These are phyloP conservation scores for Lasioglossum oenotherae DNA, from an alignment of 2,888 invertebrate species.

Conservation along the genomic window DNA sequence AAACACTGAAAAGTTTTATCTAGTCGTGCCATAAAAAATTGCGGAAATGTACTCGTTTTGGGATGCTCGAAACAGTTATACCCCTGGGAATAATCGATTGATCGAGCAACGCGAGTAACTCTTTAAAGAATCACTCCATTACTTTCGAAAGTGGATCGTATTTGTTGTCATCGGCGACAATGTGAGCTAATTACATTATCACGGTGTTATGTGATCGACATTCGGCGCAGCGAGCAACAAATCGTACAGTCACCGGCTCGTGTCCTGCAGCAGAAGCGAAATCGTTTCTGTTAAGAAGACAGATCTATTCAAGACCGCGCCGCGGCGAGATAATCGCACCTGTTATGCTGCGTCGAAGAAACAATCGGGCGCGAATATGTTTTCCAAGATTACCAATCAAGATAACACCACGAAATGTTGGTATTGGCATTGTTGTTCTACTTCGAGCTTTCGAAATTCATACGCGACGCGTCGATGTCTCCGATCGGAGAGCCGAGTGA, in stretches of 20 bases:
- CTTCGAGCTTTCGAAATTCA: slow-evolving; percentile 40
- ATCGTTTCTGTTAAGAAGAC: slow-evolving; percentile 47
- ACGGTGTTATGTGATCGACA: slow-evolving; percentile 53
- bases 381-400: slow-evolving; percentile 58
- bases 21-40: neutral
- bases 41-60: neutral
- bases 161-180: slow-evolving; percentile 50
- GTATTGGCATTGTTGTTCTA: slow-evolving; percentile 38
- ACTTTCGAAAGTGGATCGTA: slow-evolving; percentile 25
- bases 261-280: slow-evolving; percentile 48
- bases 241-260: slow-evolving; percentile 60
- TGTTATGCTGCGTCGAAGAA: slow-evolving; percentile 49
- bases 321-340: slow-evolving; percentile 48
- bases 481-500: slow-evolving; percentile 44
- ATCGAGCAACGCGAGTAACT: neutral
- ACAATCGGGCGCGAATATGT: slow-evolving; percentile 51
- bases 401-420: slow-evolving; percentile 41
- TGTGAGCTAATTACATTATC: slow-evolving; percentile 63
- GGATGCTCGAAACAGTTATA: neutral
- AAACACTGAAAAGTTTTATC: neutral
- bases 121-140: slow-evolving; percentile 25
- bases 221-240: slow-evolving; percentile 48
- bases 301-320: slow-evolving; percentile 39
- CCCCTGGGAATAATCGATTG: neutral
- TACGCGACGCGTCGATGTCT: slow-evolving; percentile 46